Base-by-base conservation (phyloP, 1,140 invertebrate species). In the Dinoponera quadriceps region DNA sequence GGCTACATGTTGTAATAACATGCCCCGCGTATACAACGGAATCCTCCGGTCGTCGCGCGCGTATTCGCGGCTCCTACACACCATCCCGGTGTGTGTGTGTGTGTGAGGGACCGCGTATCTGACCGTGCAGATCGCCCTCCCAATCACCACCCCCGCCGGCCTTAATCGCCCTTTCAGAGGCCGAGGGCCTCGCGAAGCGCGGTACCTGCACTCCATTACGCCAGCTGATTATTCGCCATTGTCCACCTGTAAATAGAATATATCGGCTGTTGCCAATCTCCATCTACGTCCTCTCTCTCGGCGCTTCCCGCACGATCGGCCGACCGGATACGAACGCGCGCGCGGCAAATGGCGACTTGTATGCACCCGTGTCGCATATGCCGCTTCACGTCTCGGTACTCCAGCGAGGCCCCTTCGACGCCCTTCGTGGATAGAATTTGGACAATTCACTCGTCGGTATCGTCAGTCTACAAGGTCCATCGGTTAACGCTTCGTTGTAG, bases 211-310 rank as follows among this genome's bases (percentile, higher is more conserved):
- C 74, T 68, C 82, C 77, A 90, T 90, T 90, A 90, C 82, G 80
- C 86, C 63, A 44, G 71, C 78, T 84, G 84, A 90, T 90, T 89
- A 90, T 88, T 88, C 87, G 77, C 75, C 82, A 90, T 88, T 90
- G 89, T 90, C 85, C 89, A 83, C 75, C 84, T 88, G 84, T 90
- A 86, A 89, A 90, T 81, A 77, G 80, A 89, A 75, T 75, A 82
- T 86, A 87, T 86, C 85, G 85, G 74, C 74, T 62, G 81, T 81
- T 81, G 85, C 85, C 86, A 71, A 75, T 87, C 82, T 71, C 72
- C 72, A 59, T 75, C 44, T 27, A 59, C 27, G 68, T 63, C 60
- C n/a, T 65, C 22, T 13, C 48, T 51, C 68, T 33, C 74, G 73
- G 44, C 63, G 44, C 60, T 62, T 83, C 44, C 66, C 57, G 66